phyloP scores from a whole-genome alignment of 2,888 invertebrate genomes.

The Pyrrhia umbra region DNA sequence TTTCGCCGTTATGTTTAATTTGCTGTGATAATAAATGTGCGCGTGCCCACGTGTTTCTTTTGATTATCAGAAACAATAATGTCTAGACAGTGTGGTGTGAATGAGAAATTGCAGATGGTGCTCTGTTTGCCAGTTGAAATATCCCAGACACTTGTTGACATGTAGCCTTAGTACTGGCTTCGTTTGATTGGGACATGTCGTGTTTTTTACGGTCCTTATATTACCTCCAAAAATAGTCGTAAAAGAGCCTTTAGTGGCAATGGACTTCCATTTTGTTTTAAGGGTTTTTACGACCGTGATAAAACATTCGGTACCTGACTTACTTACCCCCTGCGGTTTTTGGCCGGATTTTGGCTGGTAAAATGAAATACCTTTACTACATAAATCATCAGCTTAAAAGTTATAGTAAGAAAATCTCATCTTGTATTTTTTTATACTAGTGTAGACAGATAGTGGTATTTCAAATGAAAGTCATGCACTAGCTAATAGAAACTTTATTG shows the following conservation, averaged over 20 bases:
- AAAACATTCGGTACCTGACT: background rate
- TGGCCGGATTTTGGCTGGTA: background rate
- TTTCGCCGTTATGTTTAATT: constrained; percentile 56
- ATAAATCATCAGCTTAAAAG: background rate
- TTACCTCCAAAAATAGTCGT: background rate
- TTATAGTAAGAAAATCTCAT: background rate
- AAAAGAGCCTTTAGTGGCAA: background rate
- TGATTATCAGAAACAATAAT: constrained; percentile 1
- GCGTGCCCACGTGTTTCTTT: constrained; percentile 2
- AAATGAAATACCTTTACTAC: no score
- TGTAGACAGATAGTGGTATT: background rate
- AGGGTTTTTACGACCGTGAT: background rate
- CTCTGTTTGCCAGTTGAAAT: background rate
- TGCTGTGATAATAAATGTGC: constrained; percentile 23
- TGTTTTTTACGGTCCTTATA: background rate
- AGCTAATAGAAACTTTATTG: no score
- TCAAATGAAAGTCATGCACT: background rate
- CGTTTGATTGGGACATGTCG: background rate
- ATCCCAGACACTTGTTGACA: background rate
- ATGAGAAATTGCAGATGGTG: background rate
- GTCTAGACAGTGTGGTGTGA: constrained; percentile 19
- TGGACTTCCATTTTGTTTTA: background rate
- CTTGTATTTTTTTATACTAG: no score
- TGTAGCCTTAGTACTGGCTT: background rate
- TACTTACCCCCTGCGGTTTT: background rate